A percentile compares a stretch with the other conserved stretches of the same genome.
Conservation (phyloP, 2,888 invertebrate species). For the Xylota sylvarum region DNA sequence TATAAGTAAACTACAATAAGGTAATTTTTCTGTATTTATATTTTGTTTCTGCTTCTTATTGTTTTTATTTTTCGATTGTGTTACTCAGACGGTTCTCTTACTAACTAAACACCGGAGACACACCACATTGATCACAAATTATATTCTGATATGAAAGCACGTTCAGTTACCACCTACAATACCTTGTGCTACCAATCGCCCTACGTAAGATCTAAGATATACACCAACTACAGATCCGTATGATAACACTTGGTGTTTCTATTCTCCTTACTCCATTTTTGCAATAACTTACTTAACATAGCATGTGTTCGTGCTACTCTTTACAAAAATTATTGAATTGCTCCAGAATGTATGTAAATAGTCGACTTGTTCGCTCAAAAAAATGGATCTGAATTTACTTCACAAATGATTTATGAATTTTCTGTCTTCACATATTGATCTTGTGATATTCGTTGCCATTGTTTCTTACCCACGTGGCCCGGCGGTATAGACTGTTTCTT, state of each 20-base stretch:
- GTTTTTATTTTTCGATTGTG: conserved; percentile 38
- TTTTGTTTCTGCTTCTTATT: conserved; percentile 25
- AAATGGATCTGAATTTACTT: conserved; percentile 28
- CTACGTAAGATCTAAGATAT: conserved; percentile 46
- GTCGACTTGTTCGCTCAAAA: conserved; percentile 26
- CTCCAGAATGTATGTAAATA: conserved; percentile 53
- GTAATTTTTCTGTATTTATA: background rate
- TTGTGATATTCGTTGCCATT: background rate
- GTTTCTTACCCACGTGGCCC: conserved; percentile 90
- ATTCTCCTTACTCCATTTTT: conserved; percentile 17
- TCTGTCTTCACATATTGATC: conserved; percentile 5
- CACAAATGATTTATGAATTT: background rate
- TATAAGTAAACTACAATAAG: background rate
- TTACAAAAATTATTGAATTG: conserved; percentile 47
- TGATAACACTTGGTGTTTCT: conserved; percentile 25
- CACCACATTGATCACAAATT: conserved; percentile 77
- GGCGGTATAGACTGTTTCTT: conserved; percentile 90
- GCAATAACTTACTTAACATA: conserved; percentile 17
- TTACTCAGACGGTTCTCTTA: background rate
- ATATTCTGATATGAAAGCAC: conserved; percentile 46
- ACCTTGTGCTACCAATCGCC: conserved; percentile 8
- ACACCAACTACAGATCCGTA: conserved; percentile 42
- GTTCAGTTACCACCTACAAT: conserved; percentile 19
- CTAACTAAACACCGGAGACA: conserved; percentile 73
- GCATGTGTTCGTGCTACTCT: conserved; percentile 24